Conservation (phyloP, 2,888 invertebrate genomes). For the Tetrapedia diversipes region DNA sequence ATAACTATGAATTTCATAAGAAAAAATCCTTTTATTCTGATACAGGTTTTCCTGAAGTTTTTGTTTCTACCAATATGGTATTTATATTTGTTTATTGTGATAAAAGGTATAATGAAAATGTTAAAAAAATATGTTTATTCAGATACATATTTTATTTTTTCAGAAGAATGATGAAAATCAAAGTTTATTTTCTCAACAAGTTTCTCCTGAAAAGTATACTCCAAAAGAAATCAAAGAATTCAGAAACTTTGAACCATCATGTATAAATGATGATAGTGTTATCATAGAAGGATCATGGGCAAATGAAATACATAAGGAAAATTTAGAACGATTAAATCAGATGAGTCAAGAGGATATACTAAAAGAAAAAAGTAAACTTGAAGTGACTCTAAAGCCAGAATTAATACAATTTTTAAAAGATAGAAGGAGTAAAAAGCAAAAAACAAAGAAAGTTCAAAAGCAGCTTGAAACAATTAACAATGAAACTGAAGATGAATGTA, state of each 20-base stretch:
- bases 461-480: constrained; percentile 7
- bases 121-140: not conserved
- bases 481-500: not conserved
- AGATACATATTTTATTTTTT: constrained; percentile 15
- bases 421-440: constrained; percentile 77
- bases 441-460: constrained; percentile 63
- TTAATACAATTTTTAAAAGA: constrained; percentile 87
- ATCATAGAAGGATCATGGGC: constrained; percentile 79
- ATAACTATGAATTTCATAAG: constrained; percentile 36
- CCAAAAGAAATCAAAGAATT: not conserved
- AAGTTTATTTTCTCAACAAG: constrained; percentile 75
- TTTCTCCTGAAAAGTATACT: constrained; percentile 31
- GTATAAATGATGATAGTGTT: constrained; percentile 38
- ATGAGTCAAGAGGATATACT: constrained; percentile 91
- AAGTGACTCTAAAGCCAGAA: constrained; percentile 87
- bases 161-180: constrained; percentile 56
- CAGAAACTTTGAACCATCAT: not conserved
- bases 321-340: constrained; percentile 86
- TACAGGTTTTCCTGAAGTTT: constrained; percentile 78
- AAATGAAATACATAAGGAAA: constrained; percentile 89
- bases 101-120: not conserved
- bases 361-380: constrained; percentile 88
- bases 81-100: not conserved
- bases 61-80: constrained; percentile 63
- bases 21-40: constrained; percentile 14